Evolutionary conservation across 1,140 invertebrate genomes (phyloP), one percentile per base, ranked within the genome.

Genomic region (Campoletis sonorensis): DNA sequence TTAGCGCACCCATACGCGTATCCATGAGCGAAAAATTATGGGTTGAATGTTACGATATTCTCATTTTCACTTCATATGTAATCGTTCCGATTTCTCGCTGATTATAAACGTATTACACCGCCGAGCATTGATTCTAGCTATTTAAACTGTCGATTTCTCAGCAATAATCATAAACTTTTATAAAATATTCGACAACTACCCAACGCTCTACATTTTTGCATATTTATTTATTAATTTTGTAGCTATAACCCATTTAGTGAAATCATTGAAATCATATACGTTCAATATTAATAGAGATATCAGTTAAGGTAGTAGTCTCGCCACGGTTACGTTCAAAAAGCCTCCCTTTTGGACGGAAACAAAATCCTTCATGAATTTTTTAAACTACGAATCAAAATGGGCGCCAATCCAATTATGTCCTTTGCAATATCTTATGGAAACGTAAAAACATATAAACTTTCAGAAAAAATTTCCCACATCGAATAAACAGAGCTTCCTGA

Each of bases 21-120:
- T n/a, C n/a, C 30, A 10, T 37, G 33, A 16, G 18, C 84, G 86
- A 89, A 87, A 89, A 89, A 88, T 88, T 87, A 87, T 86, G 88
- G 86, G 67, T 81, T 84, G 85, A 87, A 87, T 84, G 80, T 79
- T 51, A 49, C 37, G 67, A 33, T 70, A 33, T 18, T 70, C 64
- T 0, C 67, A 33, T 70, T 67, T 67, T 30, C 27, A 15, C 13
- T 16, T 70, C 26, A 33, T 37, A 33, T 70, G 15, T 67, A 15
- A 8, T 64, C 23, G 11, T 70, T 11, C 30, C 0, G 10, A 4
- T 33, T 30, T 70, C 27, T 33, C 67, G 61, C 27, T 64, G 0
- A 64, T 64, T 26, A 64, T 64, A 23, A 26, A 3, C 13, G 23
- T 64, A 64, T 1, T 26, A 26, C 21, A 26, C 61, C 51, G 51